Percentiles rank a stretch among this genome's conserved stretches.
These are phyloP conservation scores for Eupithecia insigniata DNA, from an alignment of 2,888 invertebrate genomes.

Conservation along the genomic window DNA sequence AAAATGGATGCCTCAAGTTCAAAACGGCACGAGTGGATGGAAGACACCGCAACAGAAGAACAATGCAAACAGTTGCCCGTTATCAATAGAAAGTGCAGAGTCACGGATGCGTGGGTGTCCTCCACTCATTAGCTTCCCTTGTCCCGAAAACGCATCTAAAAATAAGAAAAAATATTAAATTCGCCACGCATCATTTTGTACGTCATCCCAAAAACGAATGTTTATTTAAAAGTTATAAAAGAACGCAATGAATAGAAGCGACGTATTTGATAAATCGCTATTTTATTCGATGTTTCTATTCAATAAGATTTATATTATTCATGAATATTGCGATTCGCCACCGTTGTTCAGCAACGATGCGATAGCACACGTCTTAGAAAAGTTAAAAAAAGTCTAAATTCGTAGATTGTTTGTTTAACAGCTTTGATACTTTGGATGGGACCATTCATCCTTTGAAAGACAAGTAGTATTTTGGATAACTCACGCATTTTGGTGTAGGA, in stretches of 20 bases:
- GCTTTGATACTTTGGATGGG: constrained; percentile 52
- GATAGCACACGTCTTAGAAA: constrained; percentile 69
- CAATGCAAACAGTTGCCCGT: constrained; percentile 53
- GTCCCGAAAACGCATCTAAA: constrained; percentile 66
- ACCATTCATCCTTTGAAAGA: no score
- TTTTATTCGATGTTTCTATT: constrained; percentile 80
- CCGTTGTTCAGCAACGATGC: constrained; percentile 67
- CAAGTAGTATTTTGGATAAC: background rate
- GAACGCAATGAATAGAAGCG: constrained; percentile 67
- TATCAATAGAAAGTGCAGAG: constrained; percentile 59
- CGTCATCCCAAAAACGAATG: constrained; percentile 78
- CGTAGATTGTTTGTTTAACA: background rate
- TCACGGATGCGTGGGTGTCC: constrained; percentile 80
- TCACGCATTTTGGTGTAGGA: background rate
- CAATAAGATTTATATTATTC: constrained; percentile 82
- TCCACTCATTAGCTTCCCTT: constrained; percentile 78
- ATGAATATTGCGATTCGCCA: constrained; percentile 81
- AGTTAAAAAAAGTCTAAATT: constrained; percentile 31
- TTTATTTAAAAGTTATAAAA: constrained; percentile 83
- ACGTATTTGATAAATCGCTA: constrained; percentile 80
- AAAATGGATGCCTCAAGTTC: background rate
- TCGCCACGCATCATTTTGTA: constrained; percentile 76
- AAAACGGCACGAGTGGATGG: background rate
- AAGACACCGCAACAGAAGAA: constrained; percentile 32
- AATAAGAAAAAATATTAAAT: constrained; percentile 62